Evolutionary conservation across 2,888 invertebrate genomes (phyloP).

Genomic region (Tetranychus truncatus): DNA sequence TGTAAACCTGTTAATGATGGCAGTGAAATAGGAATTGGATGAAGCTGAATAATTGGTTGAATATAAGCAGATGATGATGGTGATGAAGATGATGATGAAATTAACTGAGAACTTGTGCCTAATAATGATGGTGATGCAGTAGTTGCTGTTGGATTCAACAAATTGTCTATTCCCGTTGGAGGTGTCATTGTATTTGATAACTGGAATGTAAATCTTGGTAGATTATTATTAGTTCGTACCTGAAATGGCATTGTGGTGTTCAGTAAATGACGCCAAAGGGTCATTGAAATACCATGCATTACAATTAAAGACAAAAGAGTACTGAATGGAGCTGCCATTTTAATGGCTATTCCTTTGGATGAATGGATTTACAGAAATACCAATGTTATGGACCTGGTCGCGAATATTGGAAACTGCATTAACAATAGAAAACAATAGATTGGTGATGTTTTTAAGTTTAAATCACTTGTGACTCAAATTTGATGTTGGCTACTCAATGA

Average conservation of each 20-base stretch:
- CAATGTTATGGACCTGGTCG: no score
- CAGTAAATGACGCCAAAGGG: slow-evolving; percentile 20
- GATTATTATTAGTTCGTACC: background rate
- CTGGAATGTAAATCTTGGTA: slow-evolving; percentile 5
- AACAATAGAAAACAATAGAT: no score
- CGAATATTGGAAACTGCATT: no score
- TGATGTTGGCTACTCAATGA: no score
- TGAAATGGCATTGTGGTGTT: slow-evolving; percentile 19
- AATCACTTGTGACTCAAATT: no score
- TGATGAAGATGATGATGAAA: background rate
- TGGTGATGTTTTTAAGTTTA: no score
- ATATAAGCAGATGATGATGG: background rate
- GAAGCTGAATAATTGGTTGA: slow-evolving; percentile 5
- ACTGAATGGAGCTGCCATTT: slow-evolving; percentile 8
- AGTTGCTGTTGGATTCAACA: background rate
- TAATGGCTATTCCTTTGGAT: background rate
- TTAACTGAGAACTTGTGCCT: background rate
- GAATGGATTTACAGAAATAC: no score
- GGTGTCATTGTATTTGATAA: background rate
- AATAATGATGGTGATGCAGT: background rate
- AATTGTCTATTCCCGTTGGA: background rate
- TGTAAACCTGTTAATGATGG: background rate
- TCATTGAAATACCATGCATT: slow-evolving; percentile 22
- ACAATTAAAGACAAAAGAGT: slow-evolving; percentile 20
- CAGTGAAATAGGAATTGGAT: background rate